These are phyloP conservation scores for Nycteola revayana DNA, from an alignment of 2,888 invertebrate species.

Conservation along the genomic window DNA sequence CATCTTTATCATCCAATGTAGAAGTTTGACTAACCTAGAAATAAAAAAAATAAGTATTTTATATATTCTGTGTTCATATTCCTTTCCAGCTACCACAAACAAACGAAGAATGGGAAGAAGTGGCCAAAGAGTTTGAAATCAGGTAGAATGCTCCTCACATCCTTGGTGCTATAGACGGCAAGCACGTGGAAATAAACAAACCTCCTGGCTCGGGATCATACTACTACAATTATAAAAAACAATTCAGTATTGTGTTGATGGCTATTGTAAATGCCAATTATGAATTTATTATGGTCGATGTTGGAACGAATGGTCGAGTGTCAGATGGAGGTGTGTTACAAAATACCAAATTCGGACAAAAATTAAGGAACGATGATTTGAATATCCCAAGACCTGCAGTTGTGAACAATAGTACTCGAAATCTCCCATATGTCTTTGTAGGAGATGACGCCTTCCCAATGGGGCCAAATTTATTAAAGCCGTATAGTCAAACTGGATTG, in stretches of 20 bases:
- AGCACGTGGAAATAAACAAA: constrained; percentile 30
- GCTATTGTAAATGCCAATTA: constrained; percentile 29
- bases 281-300: constrained; percentile 33
- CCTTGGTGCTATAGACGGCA: constrained; percentile 37
- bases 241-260: constrained; percentile 37
- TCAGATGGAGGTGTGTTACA: constrained; percentile 11
- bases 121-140: constrained; percentile 12
- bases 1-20: too few species aligned
- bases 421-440: too few species aligned
- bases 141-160: constrained; percentile 21
- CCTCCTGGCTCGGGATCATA: constrained; percentile 34
- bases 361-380: too few species aligned
- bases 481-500: too few species aligned
- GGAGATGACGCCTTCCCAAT: too few species aligned
- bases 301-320: constrained; percentile 3
- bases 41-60: too few species aligned
- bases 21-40: too few species aligned
- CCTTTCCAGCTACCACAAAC: neutral
- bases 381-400: too few species aligned
- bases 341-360: too few species aligned
- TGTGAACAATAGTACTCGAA: too few species aligned
- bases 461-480: too few species aligned
- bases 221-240: constrained; percentile 38
- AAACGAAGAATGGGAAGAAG: constrained; percentile 7
- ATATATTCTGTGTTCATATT: too few species aligned